Evolutionary conservation across 2,888 invertebrate species (phyloP).

Genomic region (Coleophora deauratella): DNA sequence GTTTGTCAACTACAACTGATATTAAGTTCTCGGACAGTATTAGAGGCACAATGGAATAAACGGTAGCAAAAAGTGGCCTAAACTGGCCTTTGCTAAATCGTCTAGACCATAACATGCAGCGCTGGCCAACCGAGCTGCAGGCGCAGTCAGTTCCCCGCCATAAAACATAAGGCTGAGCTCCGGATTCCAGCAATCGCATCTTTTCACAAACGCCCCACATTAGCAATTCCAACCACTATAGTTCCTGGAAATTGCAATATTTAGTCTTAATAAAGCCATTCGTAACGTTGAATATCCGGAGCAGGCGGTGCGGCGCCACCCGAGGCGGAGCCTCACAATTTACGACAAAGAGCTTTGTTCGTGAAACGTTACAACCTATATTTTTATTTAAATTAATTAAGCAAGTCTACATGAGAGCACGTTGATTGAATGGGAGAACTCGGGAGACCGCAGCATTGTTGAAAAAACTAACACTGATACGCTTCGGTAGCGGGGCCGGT

Average conservation of each 20-base stretch:
- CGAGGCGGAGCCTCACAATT: slow-evolving; percentile 40
- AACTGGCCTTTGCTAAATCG: slow-evolving; percentile 30
- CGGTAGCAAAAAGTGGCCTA: slow-evolving; percentile 1
- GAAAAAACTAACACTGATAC: slow-evolving; percentile 40
- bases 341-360: slow-evolving; percentile 41
- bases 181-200: slow-evolving; percentile 47
- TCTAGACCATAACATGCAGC: slow-evolving; percentile 40
- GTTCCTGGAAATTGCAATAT: slow-evolving; percentile 66
- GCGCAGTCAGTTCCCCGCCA: slow-evolving; percentile 62
- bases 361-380: slow-evolving; percentile 7
- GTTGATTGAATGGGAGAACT: slow-evolving; percentile 20
- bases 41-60: not conserved
- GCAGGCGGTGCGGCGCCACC: slow-evolving; percentile 38
- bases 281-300: slow-evolving; percentile 61
- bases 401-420: slow-evolving; percentile 10
- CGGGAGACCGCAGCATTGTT: slow-evolving; percentile 25
- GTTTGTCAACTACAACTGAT: not conserved
- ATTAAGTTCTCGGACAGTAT: too few relatives aligned
- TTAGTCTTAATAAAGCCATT: slow-evolving; percentile 70
- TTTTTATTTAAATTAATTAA: slow-evolving; percentile 13
- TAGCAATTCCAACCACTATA: slow-evolving; percentile 65
- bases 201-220: slow-evolving; percentile 56
- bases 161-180: slow-evolving; percentile 49
- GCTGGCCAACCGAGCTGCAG: slow-evolving; percentile 46
- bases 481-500: slow-evolving; percentile 37